A percentile compares a stretch with the other conserved stretches of the same genome.
Conservation (phyloP, 37 sponge, comb jelly and placozoan genomes). For the Beroe forskalii region DNA sequence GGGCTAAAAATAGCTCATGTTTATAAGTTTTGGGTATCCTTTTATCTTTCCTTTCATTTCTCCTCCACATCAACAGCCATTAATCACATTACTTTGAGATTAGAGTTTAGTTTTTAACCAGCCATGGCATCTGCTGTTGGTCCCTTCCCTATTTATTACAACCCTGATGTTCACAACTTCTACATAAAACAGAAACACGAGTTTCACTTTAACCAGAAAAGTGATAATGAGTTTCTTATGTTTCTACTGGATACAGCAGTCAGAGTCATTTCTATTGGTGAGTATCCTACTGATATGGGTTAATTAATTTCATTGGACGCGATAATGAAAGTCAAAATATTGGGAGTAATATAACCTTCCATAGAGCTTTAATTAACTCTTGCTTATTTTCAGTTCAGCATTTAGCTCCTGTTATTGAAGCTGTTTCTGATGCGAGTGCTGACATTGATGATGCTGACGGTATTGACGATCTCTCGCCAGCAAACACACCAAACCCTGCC, state of each 20-base stretch:
- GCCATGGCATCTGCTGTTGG: slow-evolving; percentile 46
- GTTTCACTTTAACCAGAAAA: slow-evolving; percentile 40
- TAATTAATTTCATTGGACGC: too few relatives aligned
- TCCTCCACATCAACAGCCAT: too few relatives aligned
- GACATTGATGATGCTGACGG: slow-evolving; percentile 16
- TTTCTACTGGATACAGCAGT: slow-evolving; percentile 61
- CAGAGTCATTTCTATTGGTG: slow-evolving; percentile 60
- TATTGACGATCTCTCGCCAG: slow-evolving; percentile 13
- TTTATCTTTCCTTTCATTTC: too few relatives aligned
- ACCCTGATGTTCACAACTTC: slow-evolving; percentile 62
- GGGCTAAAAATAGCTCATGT: too few relatives aligned
- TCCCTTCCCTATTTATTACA: slow-evolving; percentile 54
- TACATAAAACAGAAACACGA: slow-evolving; percentile 48
- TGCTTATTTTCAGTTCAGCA: slow-evolving; percentile 23
- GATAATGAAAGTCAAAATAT: too few relatives aligned
- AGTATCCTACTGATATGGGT: not conserved
- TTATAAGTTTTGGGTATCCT: too few relatives aligned
- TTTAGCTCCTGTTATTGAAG: slow-evolving; percentile 53
- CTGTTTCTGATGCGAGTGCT: slow-evolving; percentile 44
- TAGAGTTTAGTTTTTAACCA: not conserved
- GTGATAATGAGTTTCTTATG: slow-evolving; percentile 58
- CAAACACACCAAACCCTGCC: not conserved
- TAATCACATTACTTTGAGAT: too few relatives aligned
- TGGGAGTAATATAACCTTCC: too few relatives aligned
- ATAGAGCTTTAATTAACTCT: too few relatives aligned